Base-by-base conservation (phyloP, 2,888 invertebrate genomes). In the Timema cristinae region DNA sequence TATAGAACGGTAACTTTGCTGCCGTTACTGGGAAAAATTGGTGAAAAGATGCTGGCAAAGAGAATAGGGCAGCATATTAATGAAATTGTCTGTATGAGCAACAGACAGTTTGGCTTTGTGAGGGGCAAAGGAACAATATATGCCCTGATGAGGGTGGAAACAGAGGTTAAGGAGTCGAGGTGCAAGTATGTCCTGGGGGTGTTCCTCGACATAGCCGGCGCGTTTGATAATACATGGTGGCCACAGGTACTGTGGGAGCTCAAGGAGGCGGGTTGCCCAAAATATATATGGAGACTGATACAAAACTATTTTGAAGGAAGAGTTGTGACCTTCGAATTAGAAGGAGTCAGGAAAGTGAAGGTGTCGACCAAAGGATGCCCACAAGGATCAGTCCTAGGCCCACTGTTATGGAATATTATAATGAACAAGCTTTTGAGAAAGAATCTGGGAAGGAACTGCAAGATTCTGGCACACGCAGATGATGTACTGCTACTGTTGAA, bases 131-230 rank as follows among this genome's bases (percentile, higher is more conserved):
- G 59, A n/a, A 59, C 0, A 8, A 32, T 8, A 5, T 8, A 59
- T 16, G 59, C 59, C 15, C 9, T 59, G n/a, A 15, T 59, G 15
- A 32, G 32, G 10, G 6, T 13, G 8, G 9, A 7, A 0, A n/a
- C 0, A 0, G 32, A 59, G n/a, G 13, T n/a, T 0, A 59, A n/a
- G 32, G 32, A 5, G 8, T 16, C 11, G 1, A 59, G 32, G 15
- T 2, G 32, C 15, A 66, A 15, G 48, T 66, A 66, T 66, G 66
- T 66, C 1, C 48, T 66, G n/a, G 66, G 48, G 7, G 48, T 47
- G 48, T 66, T 66, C 48, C n/a, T 66, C 32, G 66, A 66, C 16
- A 66, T 66, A 15, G 13, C 13, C 1, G 66, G 66, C 7, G 66
- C 15, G 2, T 66, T 66, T 16, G 66, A 15, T 13, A 66, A 66